Conservation (phyloP, 2,888 invertebrate genomes). For the Aphelenchoides bicaudatus region DNA sequence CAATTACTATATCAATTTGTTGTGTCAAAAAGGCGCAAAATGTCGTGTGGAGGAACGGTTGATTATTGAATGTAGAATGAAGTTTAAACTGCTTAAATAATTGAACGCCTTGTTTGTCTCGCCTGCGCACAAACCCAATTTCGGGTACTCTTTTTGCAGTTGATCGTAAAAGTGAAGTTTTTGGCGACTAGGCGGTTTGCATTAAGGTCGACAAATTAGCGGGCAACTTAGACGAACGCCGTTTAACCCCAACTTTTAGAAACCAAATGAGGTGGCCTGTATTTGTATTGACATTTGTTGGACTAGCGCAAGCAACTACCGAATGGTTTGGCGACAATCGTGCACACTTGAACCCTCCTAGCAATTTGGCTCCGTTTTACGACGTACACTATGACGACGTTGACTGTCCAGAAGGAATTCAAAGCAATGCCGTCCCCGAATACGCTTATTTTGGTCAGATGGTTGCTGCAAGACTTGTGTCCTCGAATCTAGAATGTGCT, state of each 20-base stretch:
- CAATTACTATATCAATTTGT: no score
- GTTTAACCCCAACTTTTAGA: not conserved
- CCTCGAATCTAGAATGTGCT: slow-evolving; percentile 50
- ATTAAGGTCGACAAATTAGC: no score
- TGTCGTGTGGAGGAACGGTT: not conserved
- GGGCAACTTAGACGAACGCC: not conserved
- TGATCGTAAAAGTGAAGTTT: not conserved
- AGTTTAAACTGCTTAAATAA: not conserved
- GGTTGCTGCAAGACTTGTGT: slow-evolving; percentile 51
- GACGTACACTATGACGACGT: slow-evolving; percentile 59
- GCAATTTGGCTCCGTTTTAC: slow-evolving; percentile 49
- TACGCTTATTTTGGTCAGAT: slow-evolving; percentile 59
- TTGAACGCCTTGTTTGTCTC: not conserved
- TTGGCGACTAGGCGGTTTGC: no score
- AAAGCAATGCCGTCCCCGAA: slow-evolving; percentile 58
- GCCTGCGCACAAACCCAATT: not conserved
- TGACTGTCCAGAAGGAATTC: slow-evolving; percentile 55
- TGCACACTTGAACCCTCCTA: slow-evolving; percentile 56
- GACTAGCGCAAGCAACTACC: slow-evolving; percentile 41
- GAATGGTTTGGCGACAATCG: slow-evolving; percentile 60
- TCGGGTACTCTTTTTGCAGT: not conserved
- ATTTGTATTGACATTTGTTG: not conserved
- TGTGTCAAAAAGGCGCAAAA: slow-evolving; percentile 4
- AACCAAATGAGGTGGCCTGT: not conserved
- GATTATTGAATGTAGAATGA: not conserved